These are phyloP conservation scores for Actinemys pallida DNA, from an alignment of 2,113 vertebrate genomes.

Conservation along the genomic window DNA sequence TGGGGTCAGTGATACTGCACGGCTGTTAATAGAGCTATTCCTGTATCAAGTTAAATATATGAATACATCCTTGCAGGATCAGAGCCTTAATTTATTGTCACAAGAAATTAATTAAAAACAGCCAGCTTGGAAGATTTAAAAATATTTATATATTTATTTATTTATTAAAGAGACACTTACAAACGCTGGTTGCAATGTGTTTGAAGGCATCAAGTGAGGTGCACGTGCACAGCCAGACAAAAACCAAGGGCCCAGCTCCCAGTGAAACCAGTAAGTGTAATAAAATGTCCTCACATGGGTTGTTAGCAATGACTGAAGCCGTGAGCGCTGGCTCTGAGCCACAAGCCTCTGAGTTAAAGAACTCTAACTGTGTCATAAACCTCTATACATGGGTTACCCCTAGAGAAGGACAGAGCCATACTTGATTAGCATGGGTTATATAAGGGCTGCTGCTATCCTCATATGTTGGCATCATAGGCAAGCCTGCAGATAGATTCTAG, in stretches of 20 bases:
- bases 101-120: constrained; percentile 38
- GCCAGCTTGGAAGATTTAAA: constrained; percentile 44
- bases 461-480: no score
- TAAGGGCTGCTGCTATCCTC: background rate
- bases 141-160: constrained; percentile 1
- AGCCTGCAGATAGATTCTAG: background rate
- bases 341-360: background rate
- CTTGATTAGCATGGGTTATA: background rate
- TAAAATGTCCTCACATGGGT: background rate
- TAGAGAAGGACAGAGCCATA: background rate
- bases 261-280: background rate
- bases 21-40: background rate
- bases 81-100: constrained; percentile 2
- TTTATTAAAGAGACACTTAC: constrained; percentile 13
- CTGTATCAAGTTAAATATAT: background rate
- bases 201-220: background rate
- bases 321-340: background rate
- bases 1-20: background rate
- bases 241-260: background rate
- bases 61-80: background rate
- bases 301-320: background rate
- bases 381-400: no score
- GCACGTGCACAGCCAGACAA: background rate
- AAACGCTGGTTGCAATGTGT: background rate
- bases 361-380: no score